Percentiles rank a stretch among this genome's conserved stretches.
phyloP scores from a whole-genome alignment of 2,113 vertebrate species.

The Picathartes gymnocephalus region DNA sequence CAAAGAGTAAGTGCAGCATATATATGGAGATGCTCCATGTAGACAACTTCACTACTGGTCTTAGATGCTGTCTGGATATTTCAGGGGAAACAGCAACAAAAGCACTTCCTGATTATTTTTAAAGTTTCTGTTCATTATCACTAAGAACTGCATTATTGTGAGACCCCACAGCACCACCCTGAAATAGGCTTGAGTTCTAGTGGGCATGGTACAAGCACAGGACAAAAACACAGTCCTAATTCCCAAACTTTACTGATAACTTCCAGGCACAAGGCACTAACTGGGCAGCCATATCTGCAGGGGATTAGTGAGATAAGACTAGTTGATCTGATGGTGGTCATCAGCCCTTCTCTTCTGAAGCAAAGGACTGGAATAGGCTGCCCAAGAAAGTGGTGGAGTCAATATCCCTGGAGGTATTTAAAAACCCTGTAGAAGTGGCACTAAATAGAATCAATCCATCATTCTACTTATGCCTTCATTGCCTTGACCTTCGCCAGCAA shows the following conservation, averaged over 20 bases:
- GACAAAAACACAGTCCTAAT: neutral
- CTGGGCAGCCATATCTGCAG: neutral
- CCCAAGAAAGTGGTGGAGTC: neutral
- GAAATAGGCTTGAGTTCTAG: neutral
- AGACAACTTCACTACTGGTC: neutral
- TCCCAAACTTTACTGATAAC: neutral
- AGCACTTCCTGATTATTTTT: neutral
- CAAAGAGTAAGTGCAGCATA: neutral
- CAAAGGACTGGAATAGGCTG: neutral
- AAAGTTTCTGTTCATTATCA: neutral
- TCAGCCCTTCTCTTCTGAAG: neutral
- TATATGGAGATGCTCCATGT: neutral
- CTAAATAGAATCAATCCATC: neutral
- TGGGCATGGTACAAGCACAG: neutral
- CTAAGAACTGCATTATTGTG: neutral
- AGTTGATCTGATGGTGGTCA: neutral
- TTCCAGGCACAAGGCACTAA: neutral
- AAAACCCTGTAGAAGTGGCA: neutral
- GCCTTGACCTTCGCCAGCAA: neutral
- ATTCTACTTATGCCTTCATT: neutral
- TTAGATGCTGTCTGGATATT: neutral
- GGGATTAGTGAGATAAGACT: neutral
- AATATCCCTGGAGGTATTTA: neutral
- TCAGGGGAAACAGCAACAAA: neutral
- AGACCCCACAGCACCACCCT: neutral